phyloP scores from a whole-genome alignment of 2,797 vertebrate genomes.

The Ptychobarbus kaznakovi region DNA sequence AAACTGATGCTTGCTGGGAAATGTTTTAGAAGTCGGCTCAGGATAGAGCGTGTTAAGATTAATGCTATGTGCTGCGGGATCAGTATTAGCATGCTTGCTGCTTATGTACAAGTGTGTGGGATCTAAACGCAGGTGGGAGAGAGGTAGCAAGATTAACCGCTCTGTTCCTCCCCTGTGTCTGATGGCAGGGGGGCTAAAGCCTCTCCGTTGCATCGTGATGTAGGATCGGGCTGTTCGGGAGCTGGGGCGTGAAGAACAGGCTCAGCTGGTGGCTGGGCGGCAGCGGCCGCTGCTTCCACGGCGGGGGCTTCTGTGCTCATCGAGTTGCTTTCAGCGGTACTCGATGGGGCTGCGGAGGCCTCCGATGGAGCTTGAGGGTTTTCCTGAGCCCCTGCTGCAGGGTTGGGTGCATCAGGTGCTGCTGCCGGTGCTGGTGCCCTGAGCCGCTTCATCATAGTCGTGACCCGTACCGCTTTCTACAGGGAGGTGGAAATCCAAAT shows the following conservation, averaged over 20 bases:
- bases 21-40: constrained; percentile 72
- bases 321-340: constrained; percentile 34
- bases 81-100: constrained; percentile 82
- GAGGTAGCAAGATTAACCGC: constrained; percentile 71
- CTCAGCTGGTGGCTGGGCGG: constrained; percentile 48
- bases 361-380: constrained; percentile 67
- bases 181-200: constrained; percentile 67
- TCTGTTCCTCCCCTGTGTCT: constrained; percentile 78
- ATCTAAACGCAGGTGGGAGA: constrained; percentile 34
- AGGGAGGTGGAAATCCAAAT: constrained; percentile 2
- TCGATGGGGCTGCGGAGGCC: constrained; percentile 53
- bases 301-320: constrained; percentile 61
- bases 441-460: constrained; percentile 96
- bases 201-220: constrained; percentile 82
- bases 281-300: constrained; percentile 60
- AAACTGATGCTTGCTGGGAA: constrained; percentile 59
- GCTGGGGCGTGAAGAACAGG: constrained; percentile 64
- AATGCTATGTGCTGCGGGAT: constrained; percentile 66
- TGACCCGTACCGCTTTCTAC: constrained; percentile 97
- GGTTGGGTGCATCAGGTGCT: constrained; percentile 60
- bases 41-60: constrained; percentile 63
- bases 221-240: constrained; percentile 67
- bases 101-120: constrained; percentile 80
- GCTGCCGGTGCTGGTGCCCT: constrained; percentile 78
- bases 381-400: constrained; percentile 63